phyloP scores from a whole-genome alignment of 1,140 invertebrate species.

The Alviniconcha marisindica region DNA sequence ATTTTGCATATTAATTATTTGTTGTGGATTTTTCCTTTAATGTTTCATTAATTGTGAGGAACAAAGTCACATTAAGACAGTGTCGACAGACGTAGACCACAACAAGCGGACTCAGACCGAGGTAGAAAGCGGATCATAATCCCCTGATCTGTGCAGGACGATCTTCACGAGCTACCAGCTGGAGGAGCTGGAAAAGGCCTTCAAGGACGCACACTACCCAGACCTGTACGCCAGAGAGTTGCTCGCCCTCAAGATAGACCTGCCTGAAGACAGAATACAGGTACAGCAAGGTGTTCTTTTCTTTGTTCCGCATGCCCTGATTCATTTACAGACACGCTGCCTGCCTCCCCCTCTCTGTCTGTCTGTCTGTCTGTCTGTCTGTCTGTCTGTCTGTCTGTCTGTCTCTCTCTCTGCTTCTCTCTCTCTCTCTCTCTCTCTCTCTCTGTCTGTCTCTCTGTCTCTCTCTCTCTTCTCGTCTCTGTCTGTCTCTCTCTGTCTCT shows the following conservation, averaged over 20 bases:
- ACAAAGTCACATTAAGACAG: too few relatives aligned
- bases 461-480: neutral
- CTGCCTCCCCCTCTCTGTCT: neutral
- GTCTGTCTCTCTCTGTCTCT: neutral
- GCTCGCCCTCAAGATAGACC: constrained; percentile 96
- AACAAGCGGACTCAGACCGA: too few relatives aligned
- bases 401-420: neutral
- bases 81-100: too few relatives aligned
- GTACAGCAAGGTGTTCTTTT: too few relatives aligned
- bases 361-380: neutral
- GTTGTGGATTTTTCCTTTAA: too few relatives aligned
- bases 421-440: neutral
- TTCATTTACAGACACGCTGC: neutral
- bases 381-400: neutral
- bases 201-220: constrained; percentile 98
- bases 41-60: too few relatives aligned
- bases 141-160: constrained; percentile 59
- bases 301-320: too few relatives aligned
- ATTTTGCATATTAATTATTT: too few relatives aligned
- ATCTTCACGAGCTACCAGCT: constrained; percentile 98
- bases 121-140: too few relatives aligned
- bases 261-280: constrained; percentile 99
- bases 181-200: constrained; percentile 98
- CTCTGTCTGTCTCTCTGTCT: neutral
- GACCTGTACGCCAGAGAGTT: constrained; percentile 98